Percentiles rank a stretch among this genome's conserved stretches.
Evolutionary conservation across 1,140 invertebrate genomes (phyloP).

Genomic region (roundworm (Caenorhabditis elegans)): WBcel235 BX284605.5:3606501-3607000

Average conservation of each 20-base stretch:
- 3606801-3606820: too few species aligned
- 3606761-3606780: too few species aligned
- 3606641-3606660: too few species aligned
- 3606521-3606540: background rate
- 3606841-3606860: slow-evolving; percentile 25
- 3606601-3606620: slow-evolving; percentile 19
- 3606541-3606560: background rate
- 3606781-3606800: too few species aligned
- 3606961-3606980: slow-evolving; percentile 7
- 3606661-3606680: too few species aligned
- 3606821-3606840: background rate
- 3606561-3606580: too few species aligned
- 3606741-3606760: too few species aligned
- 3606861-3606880: slow-evolving; percentile 38
- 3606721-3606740: too few species aligned
- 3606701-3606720: too few species aligned
- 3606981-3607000: slow-evolving; percentile 12
- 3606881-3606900: slow-evolving; percentile 30
- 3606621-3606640: too few species aligned
- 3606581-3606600: slow-evolving; percentile 4
- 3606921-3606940: background rate
- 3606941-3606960: background rate
- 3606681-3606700: too few species aligned
- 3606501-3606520: background rate
- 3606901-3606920: background rate